Conservation (phyloP, 2,888 invertebrate species). For the Ormyrus labotus region DNA sequence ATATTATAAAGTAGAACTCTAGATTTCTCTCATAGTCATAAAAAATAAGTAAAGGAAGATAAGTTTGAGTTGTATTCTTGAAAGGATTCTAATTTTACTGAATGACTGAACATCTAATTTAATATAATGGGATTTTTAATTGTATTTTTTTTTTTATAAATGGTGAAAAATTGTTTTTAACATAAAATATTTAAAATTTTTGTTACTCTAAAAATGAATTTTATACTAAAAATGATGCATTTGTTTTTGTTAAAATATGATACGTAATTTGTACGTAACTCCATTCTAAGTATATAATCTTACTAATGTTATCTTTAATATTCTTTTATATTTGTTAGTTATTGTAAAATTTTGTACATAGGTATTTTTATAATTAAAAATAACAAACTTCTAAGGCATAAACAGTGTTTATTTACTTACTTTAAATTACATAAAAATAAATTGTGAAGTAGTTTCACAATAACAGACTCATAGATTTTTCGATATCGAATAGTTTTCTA, state of each 20-base stretch:
- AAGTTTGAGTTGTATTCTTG: not conserved
- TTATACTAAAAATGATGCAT: not conserved
- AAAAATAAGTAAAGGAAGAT: too few relatives aligned
- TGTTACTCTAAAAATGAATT: not conserved
- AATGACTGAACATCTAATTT: not conserved
- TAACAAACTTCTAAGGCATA: slow-evolving; percentile 26
- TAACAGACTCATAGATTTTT: slow-evolving; percentile 34
- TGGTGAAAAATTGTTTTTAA: not conserved
- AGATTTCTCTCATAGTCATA: too few relatives aligned
- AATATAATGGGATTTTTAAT: not conserved
- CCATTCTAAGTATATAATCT: not conserved
- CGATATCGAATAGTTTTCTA: not conserved
- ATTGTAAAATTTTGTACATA: slow-evolving; percentile 52
- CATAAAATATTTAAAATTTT: slow-evolving; percentile 3
- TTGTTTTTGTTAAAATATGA: not conserved
- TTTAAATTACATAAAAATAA: slow-evolving; percentile 47
- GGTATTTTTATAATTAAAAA: slow-evolving; percentile 40
- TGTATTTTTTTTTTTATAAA: slow-evolving; percentile 1
- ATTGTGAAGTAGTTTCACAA: slow-evolving; percentile 41
- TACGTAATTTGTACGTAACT: too few relatives aligned
- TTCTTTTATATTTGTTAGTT: slow-evolving; percentile 27
- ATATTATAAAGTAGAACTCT: too few relatives aligned
- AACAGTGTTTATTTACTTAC: slow-evolving; percentile 43
- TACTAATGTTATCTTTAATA: slow-evolving; percentile 12
- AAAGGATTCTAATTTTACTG: not conserved